A percentile compares a stretch with the other conserved stretches of the same genome.
phyloP scores from a whole-genome alignment of 1,140 invertebrate genomes.

The Diploscapter pachys region DNA sequence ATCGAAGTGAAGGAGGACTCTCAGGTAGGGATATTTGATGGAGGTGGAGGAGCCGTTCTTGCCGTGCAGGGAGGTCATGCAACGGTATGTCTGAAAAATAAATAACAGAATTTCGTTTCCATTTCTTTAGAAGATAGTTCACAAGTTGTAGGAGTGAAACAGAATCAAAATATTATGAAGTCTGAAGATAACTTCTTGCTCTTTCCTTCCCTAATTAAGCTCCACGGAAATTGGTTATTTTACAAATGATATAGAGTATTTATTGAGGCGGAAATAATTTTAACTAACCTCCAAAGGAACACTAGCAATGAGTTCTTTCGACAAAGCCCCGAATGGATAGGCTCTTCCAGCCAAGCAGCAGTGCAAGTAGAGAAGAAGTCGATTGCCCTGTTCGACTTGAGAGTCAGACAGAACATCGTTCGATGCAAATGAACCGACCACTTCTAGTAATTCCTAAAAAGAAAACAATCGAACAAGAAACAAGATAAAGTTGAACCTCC shows the following conservation, averaged over 20 bases:
- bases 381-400: constrained; percentile 72
- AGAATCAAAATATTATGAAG: constrained; percentile 60
- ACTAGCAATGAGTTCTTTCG: constrained; percentile 68
- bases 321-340: constrained; percentile 81
- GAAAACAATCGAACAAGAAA: neutral
- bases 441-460: constrained; percentile 45
- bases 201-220: neutral
- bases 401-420: constrained; percentile 54
- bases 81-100: constrained; percentile 31
- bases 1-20: constrained; percentile 78
- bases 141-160: constrained; percentile 57
- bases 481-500: constrained; percentile 65
- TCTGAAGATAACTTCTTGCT: neutral
- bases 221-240: neutral
- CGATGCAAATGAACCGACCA: constrained; percentile 56
- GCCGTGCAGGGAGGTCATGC: constrained; percentile 25
- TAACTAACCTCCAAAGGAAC: constrained; percentile 70
- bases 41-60: constrained; percentile 17
- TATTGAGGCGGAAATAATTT: neutral
- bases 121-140: neutral
- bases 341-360: constrained; percentile 86
- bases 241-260: neutral
- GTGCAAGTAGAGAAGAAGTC: constrained; percentile 82
- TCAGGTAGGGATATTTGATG: constrained; percentile 58
- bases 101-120: constrained; percentile 33